Conservation (phyloP, 2,888 invertebrate species). For the Pseudoips prasinana region DNA sequence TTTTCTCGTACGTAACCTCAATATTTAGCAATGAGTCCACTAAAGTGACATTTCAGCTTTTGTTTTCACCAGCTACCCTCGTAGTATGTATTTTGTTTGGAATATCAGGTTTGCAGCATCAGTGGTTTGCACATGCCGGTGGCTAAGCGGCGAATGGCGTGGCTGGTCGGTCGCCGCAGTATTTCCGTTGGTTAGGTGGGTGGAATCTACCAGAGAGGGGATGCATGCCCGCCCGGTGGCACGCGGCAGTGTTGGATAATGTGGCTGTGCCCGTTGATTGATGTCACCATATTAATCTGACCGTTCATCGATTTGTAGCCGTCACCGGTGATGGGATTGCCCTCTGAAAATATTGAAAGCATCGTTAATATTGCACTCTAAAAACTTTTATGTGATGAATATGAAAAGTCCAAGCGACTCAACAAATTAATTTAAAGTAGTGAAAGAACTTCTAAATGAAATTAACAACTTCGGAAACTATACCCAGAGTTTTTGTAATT, state of each 20-base stretch:
- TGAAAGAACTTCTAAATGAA: slow-evolving; percentile 16
- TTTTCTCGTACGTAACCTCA: too few relatives aligned
- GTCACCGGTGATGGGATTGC: slow-evolving; percentile 82
- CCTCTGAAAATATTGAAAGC: slow-evolving; percentile 63
- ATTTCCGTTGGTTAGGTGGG: slow-evolving; percentile 31
- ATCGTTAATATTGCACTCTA: too few relatives aligned
- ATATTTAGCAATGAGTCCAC: too few relatives aligned
- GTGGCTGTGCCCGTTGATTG: slow-evolving; percentile 66
- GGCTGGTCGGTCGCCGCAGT: slow-evolving; percentile 35
- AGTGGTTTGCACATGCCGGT: slow-evolving; percentile 35
- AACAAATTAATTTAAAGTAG: slow-evolving; percentile 7
- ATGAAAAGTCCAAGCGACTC: slow-evolving; percentile 4
- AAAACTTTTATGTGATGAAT: too few relatives aligned
- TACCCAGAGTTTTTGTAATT: neutral
- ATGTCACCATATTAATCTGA: slow-evolving; percentile 79
- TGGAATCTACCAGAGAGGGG: slow-evolving; percentile 84
- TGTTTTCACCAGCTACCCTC: too few relatives aligned
- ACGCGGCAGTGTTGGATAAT: slow-evolving; percentile 80
- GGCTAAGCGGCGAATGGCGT: slow-evolving; percentile 22
- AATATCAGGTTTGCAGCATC: slow-evolving; percentile 17
- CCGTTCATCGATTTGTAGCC: slow-evolving; percentile 82
- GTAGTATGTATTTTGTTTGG: neutral
- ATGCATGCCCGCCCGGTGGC: slow-evolving; percentile 86
- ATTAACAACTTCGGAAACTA: too few relatives aligned
- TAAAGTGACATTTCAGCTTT: too few relatives aligned